phyloP scores from a whole-genome alignment of 2,888 invertebrate genomes.

The Bibio marci region DNA sequence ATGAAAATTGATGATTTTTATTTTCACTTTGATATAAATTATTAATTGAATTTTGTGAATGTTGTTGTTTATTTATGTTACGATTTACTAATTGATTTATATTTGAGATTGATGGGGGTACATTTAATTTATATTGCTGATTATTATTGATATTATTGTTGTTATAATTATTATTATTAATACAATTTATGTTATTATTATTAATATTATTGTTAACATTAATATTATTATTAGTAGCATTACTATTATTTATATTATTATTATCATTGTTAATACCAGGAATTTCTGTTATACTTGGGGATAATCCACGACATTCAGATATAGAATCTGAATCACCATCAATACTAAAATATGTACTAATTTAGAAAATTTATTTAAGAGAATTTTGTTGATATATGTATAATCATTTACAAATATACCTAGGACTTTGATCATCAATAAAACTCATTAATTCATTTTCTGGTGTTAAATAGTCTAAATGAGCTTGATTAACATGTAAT shows the following conservation, averaged over 20 bases:
- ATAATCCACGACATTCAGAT: slow-evolving; percentile 39
- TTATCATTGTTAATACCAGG: slow-evolving; percentile 1
- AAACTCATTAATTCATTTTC: slow-evolving; percentile 61
- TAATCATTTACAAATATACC: slow-evolving; percentile 23
- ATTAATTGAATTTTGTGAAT: background rate
- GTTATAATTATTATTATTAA: too few species aligned
- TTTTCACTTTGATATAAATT: background rate
- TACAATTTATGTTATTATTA: too few species aligned
- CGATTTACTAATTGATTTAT: background rate
- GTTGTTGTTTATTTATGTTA: background rate
- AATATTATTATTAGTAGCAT: too few species aligned
- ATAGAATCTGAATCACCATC: slow-evolving; percentile 42
- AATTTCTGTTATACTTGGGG: slow-evolving; percentile 32
- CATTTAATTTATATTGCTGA: slow-evolving; percentile 1
- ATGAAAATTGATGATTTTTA: too few species aligned
- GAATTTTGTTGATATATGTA: background rate
- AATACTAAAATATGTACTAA: slow-evolving; percentile 23
- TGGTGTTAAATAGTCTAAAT: slow-evolving; percentile 65
- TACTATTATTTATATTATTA: background rate
- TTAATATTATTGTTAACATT: too few species aligned
- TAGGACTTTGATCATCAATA: slow-evolving; percentile 52
- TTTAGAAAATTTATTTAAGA: background rate
- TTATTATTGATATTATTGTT: too few species aligned
- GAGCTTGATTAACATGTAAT: slow-evolving; percentile 68
- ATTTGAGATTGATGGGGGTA: background rate